phyloP scores from a whole-genome alignment of 2,113 vertebrate genomes.

The Stegostoma tigrinum region DNA sequence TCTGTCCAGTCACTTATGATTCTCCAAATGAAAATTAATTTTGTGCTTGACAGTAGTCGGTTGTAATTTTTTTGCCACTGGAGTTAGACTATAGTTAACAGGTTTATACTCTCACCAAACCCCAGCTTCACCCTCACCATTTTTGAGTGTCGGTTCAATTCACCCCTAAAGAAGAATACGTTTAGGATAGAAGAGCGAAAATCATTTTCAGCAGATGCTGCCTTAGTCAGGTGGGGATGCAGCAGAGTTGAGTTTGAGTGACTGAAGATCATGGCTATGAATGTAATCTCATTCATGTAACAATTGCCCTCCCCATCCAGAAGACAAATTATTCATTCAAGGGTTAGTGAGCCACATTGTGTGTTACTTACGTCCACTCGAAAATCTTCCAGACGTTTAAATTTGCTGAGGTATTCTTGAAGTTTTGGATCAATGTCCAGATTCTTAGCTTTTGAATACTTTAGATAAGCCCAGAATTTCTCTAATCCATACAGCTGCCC shows the following conservation, averaged over 20 bases:
- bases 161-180: neutral
- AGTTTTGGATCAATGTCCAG: slow-evolving; percentile 90
- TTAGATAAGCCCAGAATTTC: slow-evolving; percentile 98
- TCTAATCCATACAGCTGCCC: slow-evolving; percentile 96
- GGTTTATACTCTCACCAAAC: neutral
- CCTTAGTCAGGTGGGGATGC: neutral
- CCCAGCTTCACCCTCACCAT: neutral
- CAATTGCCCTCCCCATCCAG: neutral
- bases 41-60: neutral
- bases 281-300: neutral
- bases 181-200: neutral
- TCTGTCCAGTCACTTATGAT: neutral
- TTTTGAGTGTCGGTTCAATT: neutral
- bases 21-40: neutral
- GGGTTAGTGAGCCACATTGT: neutral
- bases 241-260: neutral
- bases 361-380: slow-evolving; percentile 81
- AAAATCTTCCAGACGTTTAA: slow-evolving; percentile 95
- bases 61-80: neutral
- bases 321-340: neutral
- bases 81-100: neutral
- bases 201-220: neutral
- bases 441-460: slow-evolving; percentile 96
- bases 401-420: slow-evolving; percentile 87
- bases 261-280: neutral